Base-by-base conservation (phyloP, 2,888 invertebrate genomes). In the Xanthorhoe designata region DNA sequence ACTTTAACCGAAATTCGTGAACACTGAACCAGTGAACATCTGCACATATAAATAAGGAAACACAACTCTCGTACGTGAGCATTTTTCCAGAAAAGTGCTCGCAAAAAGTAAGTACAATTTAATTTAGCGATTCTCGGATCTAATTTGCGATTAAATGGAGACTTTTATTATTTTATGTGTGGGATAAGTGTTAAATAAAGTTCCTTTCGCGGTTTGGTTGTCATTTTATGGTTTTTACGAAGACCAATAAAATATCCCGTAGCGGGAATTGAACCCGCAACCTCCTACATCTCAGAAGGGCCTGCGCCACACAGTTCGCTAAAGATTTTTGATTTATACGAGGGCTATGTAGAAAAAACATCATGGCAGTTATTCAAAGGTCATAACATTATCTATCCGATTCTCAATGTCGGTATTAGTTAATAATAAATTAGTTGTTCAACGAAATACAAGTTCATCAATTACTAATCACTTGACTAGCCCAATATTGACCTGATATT, bases 1-100 rank as follows among this genome's bases (percentile, higher is more conserved):
- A n/a, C n/a, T n/a, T n/a, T n/a, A n/a, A n/a, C n/a, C n/a, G n/a
- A n/a, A n/a, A n/a, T n/a, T n/a, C n/a, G 35, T 35, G 10, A 35
- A 35, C 35, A 35, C 35, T 10, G 9, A 35, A 5, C 24, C 9
- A 9, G 35, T 9, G 42, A 59, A 52, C 38, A 51, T 51, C 51
- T 59, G 59, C 38, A n/a, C 51, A 59, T 42, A 59, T 32, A 42
- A 54, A 50, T 55, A 50, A 49, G 15, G 17, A 55, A 61, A 50
- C 50, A 56, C 19, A 51, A 56, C 56, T 50, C 55, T 17, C 42
- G 13, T 10, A 13, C 50, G 47, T 8, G 19, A 35, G 47, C n/a
- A 15, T 61, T 49, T 55, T 15, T 56, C 38, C 55, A 51, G 29
- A 56, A 45, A 60, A 55, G 38, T 62, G 19, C 50, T 51, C 35